Conservation (phyloP, 2,113 vertebrate genomes). For the Procapra przewalskii region DNA sequence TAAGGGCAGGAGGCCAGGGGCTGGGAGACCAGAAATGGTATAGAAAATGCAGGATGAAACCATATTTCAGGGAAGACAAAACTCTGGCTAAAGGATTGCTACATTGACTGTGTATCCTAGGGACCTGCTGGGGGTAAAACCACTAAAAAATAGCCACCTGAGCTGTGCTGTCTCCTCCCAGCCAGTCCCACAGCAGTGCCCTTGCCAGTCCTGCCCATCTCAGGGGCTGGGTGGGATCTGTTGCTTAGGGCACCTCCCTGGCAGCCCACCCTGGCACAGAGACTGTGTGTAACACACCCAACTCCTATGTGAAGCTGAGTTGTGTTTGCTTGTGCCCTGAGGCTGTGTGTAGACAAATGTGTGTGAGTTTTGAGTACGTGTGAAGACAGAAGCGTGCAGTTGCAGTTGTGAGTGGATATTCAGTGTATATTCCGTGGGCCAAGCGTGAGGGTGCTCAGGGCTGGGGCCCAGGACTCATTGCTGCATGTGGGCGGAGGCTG, state of each 20-base stretch:
- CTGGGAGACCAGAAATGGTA: background rate
- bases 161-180: background rate
- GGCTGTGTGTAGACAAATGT: background rate
- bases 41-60: background rate
- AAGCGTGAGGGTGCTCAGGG: background rate
- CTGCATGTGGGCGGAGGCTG: background rate
- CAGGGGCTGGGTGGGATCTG: background rate
- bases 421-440: fast-evolving
- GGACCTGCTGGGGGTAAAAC: background rate
- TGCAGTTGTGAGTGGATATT: background rate
- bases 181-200: background rate
- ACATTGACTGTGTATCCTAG: background rate
- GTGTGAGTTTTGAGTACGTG: background rate
- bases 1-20: background rate
- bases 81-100: background rate
- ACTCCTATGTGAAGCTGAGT: background rate
- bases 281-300: background rate
- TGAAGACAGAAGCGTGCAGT: background rate
- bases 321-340: background rate
- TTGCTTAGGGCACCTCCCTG: background rate
- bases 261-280: background rate
- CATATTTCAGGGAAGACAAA: background rate
- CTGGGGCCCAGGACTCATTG: background rate
- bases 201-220: background rate
- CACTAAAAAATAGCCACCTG: background rate